These are phyloP conservation scores for Noctua janthe DNA, from an alignment of 2,888 invertebrate species.

Conservation along the genomic window DNA sequence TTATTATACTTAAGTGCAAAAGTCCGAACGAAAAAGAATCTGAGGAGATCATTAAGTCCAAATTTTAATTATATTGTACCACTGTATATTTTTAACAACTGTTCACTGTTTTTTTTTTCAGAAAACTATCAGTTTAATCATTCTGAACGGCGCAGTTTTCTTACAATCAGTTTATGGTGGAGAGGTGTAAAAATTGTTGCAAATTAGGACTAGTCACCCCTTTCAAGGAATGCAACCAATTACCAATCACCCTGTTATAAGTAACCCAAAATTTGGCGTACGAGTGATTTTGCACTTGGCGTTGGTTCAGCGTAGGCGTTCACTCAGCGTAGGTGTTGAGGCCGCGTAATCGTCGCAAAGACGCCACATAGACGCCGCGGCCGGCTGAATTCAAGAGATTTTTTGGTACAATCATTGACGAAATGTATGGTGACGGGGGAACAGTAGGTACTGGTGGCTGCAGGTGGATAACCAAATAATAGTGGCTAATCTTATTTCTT, in stretches of 20 bases:
- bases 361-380: constrained; percentile 7
- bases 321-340: constrained; percentile 1
- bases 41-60: constrained; percentile 12
- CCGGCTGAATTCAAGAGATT: background rate
- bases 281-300: background rate
- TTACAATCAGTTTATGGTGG: too few relatives aligned
- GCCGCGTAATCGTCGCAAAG: background rate
- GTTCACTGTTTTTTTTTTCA: too few relatives aligned
- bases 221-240: too few relatives aligned
- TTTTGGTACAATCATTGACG: background rate
- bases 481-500: too few relatives aligned
- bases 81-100: constrained; percentile 9
- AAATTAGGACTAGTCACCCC: too few relatives aligned
- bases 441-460: background rate
- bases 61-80: constrained; percentile 20
- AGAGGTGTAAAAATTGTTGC: too few relatives aligned
- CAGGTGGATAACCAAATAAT: too few relatives aligned
- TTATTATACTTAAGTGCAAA: constrained; percentile 3
- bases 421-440: background rate
- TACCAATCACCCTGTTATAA: background rate
- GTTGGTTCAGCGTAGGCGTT: constrained; percentile 12
- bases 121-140: too few relatives aligned
- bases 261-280: background rate
- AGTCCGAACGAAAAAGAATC: constrained; percentile 12
- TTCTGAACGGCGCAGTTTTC: too few relatives aligned